Evolutionary conservation across 2,113 vertebrate species (phyloP).

Genomic region (Capra hircus): DNA sequence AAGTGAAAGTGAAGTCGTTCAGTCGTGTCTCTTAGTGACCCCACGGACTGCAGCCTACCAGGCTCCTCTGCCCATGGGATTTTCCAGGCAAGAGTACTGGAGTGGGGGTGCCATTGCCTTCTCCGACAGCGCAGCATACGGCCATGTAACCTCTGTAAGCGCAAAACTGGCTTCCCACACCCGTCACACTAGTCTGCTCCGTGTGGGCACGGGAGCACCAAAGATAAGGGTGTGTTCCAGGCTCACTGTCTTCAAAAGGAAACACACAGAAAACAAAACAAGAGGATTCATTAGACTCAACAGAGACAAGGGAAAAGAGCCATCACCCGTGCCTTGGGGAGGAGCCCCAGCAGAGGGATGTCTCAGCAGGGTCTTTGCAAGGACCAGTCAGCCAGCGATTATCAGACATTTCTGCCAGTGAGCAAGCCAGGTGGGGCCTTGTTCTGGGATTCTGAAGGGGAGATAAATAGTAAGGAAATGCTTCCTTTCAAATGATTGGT

Average conservation of each 20-base stretch:
- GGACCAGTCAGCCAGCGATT: accelerated
- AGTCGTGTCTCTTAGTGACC: too few species aligned
- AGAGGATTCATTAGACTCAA: not conserved
- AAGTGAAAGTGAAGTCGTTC: too few species aligned
- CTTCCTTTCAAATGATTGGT: not conserved
- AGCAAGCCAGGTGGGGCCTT: not conserved
- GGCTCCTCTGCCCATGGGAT: too few species aligned
- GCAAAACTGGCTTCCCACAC: not conserved
- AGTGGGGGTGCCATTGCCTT: too few species aligned
- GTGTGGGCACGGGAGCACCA: not conserved
- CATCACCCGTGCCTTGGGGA: not conserved
- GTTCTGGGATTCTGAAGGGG: not conserved
- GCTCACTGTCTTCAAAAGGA: not conserved
- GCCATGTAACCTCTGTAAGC: not conserved
- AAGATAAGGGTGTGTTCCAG: not conserved
- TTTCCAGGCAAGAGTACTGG: too few species aligned
- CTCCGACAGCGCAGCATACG: not conserved
- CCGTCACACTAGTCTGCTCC: not conserved
- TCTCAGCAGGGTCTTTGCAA: not conserved
- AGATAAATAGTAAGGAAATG: not conserved
- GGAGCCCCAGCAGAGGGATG: not conserved
- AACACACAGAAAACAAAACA: not conserved
- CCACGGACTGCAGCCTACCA: too few species aligned
- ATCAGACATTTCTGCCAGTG: not conserved
- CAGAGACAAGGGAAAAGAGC: not conserved